phyloP scores from a whole-genome alignment of 2,113 vertebrate genomes.

The Fulmarus glacialis region DNA sequence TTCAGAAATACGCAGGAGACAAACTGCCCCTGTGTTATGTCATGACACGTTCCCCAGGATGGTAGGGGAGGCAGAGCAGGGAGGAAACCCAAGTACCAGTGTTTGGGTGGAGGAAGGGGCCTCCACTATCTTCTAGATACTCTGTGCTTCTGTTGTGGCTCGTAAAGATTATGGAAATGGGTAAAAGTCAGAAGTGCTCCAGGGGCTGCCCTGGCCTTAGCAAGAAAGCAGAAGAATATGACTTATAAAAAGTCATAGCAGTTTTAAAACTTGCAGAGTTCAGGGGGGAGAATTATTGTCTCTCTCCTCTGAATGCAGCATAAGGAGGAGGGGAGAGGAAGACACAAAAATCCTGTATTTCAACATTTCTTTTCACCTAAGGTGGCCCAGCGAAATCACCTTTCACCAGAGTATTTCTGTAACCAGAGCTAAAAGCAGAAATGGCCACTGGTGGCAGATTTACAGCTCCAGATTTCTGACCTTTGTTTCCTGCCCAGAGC shows the following conservation, averaged over 20 bases:
- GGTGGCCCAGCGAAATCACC: neutral
- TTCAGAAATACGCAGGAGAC: neutral
- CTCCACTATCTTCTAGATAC: neutral
- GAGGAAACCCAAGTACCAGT: neutral
- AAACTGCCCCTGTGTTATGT: neutral
- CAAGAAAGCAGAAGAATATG: neutral
- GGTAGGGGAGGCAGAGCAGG: neutral
- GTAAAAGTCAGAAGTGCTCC: neutral
- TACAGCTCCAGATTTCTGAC: neutral
- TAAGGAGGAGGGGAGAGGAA: neutral
- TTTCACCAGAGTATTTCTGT: neutral
- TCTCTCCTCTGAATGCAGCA: neutral
- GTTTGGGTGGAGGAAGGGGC: neutral
- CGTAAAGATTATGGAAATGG: neutral
- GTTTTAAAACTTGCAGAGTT: neutral
- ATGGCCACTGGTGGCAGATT: neutral
- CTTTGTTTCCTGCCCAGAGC: neutral
- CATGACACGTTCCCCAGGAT: neutral
- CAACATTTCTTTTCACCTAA: neutral
- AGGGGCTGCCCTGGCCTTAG: neutral
- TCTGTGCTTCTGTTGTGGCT: neutral
- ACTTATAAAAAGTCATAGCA: neutral
- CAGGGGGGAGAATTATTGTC: neutral
- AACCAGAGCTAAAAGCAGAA: neutral
- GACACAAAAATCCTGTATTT: neutral